Percentiles rank a stretch among this genome's conserved stretches.
Evolutionary conservation across 2,888 invertebrate species (phyloP).

Genomic region (Tenthredo notha): DNA sequence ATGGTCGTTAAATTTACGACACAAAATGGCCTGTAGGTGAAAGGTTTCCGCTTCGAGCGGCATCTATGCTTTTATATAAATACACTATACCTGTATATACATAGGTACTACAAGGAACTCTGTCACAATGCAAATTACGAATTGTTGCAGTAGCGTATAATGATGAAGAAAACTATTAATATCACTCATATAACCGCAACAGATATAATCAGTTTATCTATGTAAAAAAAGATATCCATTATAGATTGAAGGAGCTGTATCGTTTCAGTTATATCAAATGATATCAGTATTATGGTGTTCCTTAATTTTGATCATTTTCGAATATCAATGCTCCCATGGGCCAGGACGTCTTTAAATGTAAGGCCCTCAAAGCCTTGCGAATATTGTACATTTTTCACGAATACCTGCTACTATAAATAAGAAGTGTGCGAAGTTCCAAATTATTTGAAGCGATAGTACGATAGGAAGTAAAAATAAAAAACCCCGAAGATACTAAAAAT

Average conservation of each 20-base stretch:
- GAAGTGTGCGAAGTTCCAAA: too few species aligned
- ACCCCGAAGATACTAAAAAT: too few species aligned
- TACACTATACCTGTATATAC: not conserved
- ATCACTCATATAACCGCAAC: slow-evolving; percentile 28
- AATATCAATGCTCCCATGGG: too few species aligned
- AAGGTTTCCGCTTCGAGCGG: slow-evolving; percentile 38
- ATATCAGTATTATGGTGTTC: not conserved
- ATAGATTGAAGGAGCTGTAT: not conserved
- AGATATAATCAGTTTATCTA: not conserved
- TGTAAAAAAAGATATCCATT: not conserved
- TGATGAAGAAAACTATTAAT: slow-evolving; percentile 3
- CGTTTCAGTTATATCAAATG: not conserved
- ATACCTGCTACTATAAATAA: too few species aligned
- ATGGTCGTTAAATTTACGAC: slow-evolving; percentile 31
- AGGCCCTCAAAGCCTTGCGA: too few species aligned
- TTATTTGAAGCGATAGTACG: too few species aligned
- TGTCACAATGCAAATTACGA: slow-evolving; percentile 22
- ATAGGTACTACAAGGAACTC: not conserved
- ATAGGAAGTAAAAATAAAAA: too few species aligned
- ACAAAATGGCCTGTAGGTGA: slow-evolving; percentile 40
- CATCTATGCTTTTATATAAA: slow-evolving; percentile 5
- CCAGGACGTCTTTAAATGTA: too few species aligned
- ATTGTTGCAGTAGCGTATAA: slow-evolving; percentile 25
- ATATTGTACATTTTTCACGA: too few species aligned
- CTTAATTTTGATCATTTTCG: too few species aligned